Evolutionary conservation across 1,140 invertebrate species (phyloP).

Genomic region (Orius laevigatus): DNA sequence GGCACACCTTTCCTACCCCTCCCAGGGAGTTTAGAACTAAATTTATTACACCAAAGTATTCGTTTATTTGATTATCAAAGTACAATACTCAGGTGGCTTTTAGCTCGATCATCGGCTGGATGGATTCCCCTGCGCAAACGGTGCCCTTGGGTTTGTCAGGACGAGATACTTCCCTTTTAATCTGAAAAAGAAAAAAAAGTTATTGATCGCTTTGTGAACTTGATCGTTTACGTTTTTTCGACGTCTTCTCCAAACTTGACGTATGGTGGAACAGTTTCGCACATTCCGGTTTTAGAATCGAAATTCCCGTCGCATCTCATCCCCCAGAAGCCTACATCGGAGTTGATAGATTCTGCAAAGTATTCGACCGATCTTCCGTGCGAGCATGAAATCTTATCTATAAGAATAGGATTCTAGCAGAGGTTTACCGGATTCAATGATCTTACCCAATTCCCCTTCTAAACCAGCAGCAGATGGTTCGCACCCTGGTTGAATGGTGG

Average conservation of each 20-base stretch:
- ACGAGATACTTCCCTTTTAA: background rate
- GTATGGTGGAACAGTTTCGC: conserved; percentile 23
- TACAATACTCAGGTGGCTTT: too few relatives aligned
- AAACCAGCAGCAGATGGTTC: conserved; percentile 4
- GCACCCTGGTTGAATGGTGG: conserved; percentile 47
- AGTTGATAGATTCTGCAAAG: conserved; percentile 57
- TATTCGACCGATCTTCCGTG: conserved; percentile 48
- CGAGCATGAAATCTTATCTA: conserved; percentile 36
- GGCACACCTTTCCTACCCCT: too few relatives aligned
- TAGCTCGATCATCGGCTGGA: too few relatives aligned
- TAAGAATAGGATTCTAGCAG: conserved; percentile 1
- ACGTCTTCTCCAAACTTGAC: conserved; percentile 22
- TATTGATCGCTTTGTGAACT: too few relatives aligned
- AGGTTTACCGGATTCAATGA: background rate
- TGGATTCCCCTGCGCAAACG: background rate
- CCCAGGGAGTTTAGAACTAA: too few relatives aligned
- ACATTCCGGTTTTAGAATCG: conserved; percentile 41
- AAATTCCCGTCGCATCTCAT: conserved; percentile 47
- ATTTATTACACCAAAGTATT: too few relatives aligned
- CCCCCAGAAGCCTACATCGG: conserved; percentile 47
- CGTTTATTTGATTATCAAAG: too few relatives aligned
- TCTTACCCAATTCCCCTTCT: too few relatives aligned
- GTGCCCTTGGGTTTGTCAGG: background rate
- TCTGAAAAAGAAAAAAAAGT: background rate
- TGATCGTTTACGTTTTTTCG: conserved; percentile 17